These are phyloP conservation scores for Mastacembelus armatus DNA, from an alignment of 2,797 vertebrate species.

Conservation along the genomic window DNA sequence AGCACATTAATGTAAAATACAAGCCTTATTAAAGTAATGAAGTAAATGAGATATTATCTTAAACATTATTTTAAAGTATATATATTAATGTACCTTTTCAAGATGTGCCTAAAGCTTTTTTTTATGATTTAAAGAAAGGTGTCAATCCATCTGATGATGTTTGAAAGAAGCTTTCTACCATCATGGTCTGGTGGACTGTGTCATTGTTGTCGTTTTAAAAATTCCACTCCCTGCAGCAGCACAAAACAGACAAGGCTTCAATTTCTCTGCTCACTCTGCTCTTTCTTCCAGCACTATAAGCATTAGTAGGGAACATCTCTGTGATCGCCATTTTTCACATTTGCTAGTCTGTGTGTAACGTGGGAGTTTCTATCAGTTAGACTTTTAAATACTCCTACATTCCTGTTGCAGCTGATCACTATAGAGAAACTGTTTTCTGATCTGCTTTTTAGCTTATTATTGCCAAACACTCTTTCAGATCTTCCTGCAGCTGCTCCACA, in stretches of 20 bases:
- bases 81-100: constrained; percentile 19
- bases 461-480: neutral
- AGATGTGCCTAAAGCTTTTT: constrained; percentile 21
- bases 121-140: constrained; percentile 31
- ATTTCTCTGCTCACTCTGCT: neutral
- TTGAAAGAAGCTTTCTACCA: constrained; percentile 10
- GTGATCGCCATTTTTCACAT: constrained; percentile 8
- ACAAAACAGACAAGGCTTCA: constrained; percentile 16
- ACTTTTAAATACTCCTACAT: constrained; percentile 3
- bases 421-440: constrained; percentile 15
- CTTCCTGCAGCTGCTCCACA: constrained; percentile 9
- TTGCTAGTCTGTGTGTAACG: constrained; percentile 9
- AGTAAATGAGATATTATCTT: constrained; percentile 14
- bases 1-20: neutral
- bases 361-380: constrained; percentile 20
- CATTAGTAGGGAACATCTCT: neutral
- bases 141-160: constrained; percentile 14
- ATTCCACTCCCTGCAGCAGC: neutral
- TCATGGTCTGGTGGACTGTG: constrained; percentile 1
- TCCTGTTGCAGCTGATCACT: constrained; percentile 8
- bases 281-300: too few species aligned
- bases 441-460: neutral
- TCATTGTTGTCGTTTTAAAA: neutral
- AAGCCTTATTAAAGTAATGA: neutral
- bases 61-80: neutral